Base-by-base conservation (phyloP, 92 coral and sea anemone species). In the Epizoanthus ramosus region DNA sequence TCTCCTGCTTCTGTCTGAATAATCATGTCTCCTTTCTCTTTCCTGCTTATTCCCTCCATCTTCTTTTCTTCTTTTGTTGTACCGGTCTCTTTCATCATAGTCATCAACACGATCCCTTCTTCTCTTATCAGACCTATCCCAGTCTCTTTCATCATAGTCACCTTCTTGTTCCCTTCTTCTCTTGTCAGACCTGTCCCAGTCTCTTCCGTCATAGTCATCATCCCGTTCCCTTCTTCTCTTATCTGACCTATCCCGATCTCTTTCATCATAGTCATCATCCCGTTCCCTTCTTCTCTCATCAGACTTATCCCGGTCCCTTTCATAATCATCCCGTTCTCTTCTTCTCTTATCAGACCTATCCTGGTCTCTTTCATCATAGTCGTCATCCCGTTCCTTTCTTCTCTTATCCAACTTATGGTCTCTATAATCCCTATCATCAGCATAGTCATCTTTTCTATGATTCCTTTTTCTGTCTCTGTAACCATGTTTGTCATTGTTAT, bases 301-400 rank as follows among this genome's bases (percentile, higher is more conserved):
- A 52, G 73, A 79, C 57, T 80, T 81, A 12, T 81, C 84, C 41
- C 70, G 76, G 16, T 79, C 91, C 15, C 68, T 60, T 14, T 57
- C 23, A 15, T 19, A 33, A 19, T 50, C 19, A 56, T 69, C 81
- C 68, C 83, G 75, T 28, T 77, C 67, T 31, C 74, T 71, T 41
- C 91, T 83, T 63, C 94, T 50, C 6, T 80, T 88, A 23, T 77
- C 68, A 52, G 73, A 79, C 57, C 83, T 81, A 12, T 81, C 84
- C 25, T 60, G 83, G 18, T 79, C 91, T 28, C 68, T 60, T 5
- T 60, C 31, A 8, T 24, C 57, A 22, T n/a, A 39, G 15, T 52
- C 68, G 8, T 52, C 15, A 57, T 57, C 79, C 71, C 83, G 76
- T 31, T 79, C 63, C 31, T 71, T 72, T 43, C 91, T 84, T 64